Base-by-base conservation (phyloP, 2,797 vertebrate species). In the Sebastes goodei region DNA sequence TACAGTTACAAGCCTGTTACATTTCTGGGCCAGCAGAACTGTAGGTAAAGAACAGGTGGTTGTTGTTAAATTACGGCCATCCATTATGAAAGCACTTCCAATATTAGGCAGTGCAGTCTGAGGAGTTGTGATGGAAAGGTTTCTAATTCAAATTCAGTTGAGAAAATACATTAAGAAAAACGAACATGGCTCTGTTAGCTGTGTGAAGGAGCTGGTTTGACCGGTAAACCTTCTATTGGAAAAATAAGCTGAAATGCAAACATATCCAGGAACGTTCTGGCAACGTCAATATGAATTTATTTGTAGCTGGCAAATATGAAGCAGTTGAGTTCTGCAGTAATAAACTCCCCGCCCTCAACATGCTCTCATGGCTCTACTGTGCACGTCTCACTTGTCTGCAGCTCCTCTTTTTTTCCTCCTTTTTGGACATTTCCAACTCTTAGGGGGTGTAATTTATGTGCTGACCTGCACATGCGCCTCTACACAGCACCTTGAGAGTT, bases 391-490 rank as follows among this genome's bases (percentile, higher is more conserved):
- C 71, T 74, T 56, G 20, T 67, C 66, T 76, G 55, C 60, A 69
- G n/a, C 32, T 66, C 46, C 11, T 38, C 23, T 57, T 1, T 53
- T 60, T 63, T 32, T 4, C 12, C 35, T 68, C 20, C 46, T 68
- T 66, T 59, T 64, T 70, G 62, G 81, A 78, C 76, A 55, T 5
- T 35, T 89, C 29, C 35, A 66, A 1, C 66, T 65, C 65, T 49
- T 21, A 25, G 57, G 32, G 62, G 65, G 11, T 29, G 57, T n/a
- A 63, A 73, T 80, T 87, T 73, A 85, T 76, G 81, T 65, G 65
- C 81, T 82, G 76, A 85, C 80, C 84, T 70, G 75, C 66, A 21
- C 4, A 62, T 81, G 76, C 5, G 38, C 57, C 60, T 77, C 74
- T 11, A 32, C 61, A 33, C 62, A 25, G 71, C 75, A 72, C 61